phyloP scores from a whole-genome alignment of 2,797 vertebrate genomes.

The Rhinogobio ventralis region DNA sequence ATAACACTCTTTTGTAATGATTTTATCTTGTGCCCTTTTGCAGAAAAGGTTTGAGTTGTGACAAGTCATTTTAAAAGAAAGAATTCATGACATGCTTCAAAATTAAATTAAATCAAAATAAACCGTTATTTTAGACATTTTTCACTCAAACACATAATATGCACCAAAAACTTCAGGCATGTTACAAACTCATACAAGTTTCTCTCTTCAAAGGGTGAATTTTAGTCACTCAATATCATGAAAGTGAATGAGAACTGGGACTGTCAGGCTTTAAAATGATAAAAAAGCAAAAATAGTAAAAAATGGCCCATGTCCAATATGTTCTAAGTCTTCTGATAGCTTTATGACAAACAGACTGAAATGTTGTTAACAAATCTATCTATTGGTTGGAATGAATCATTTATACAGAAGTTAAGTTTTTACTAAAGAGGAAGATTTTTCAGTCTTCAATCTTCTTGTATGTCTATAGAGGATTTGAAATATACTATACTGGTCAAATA shows the following conservation, averaged over 20 bases:
- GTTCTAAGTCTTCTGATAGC: not conserved
- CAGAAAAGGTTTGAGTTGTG: not conserved
- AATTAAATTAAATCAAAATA: not conserved
- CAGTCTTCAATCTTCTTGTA: not conserved
- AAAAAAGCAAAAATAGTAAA: not conserved
- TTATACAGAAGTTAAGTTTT: not conserved
- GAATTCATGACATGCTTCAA: not conserved
- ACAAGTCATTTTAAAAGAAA: not conserved
- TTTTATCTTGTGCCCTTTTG: not conserved
- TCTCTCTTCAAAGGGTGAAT: not conserved
- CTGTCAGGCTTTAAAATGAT: not conserved
- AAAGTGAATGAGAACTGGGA: not conserved
- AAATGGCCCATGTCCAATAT: not conserved
- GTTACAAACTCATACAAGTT: not conserved
- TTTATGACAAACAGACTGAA: not conserved
- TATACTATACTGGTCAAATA: not conserved
- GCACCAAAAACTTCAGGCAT: not conserved
- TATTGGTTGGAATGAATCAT: not conserved
- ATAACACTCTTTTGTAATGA: not conserved
- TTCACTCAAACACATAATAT: constrained; percentile 4
- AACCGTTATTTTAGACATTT: not conserved
- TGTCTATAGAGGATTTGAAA: not conserved
- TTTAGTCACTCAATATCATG: not conserved
- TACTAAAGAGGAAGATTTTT: not conserved
- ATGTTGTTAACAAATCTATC: not conserved